Evolutionary conservation across 2,888 invertebrate genomes (phyloP), one percentile per base, ranked within the genome.

Genomic region (Clunio marinus): DNA sequence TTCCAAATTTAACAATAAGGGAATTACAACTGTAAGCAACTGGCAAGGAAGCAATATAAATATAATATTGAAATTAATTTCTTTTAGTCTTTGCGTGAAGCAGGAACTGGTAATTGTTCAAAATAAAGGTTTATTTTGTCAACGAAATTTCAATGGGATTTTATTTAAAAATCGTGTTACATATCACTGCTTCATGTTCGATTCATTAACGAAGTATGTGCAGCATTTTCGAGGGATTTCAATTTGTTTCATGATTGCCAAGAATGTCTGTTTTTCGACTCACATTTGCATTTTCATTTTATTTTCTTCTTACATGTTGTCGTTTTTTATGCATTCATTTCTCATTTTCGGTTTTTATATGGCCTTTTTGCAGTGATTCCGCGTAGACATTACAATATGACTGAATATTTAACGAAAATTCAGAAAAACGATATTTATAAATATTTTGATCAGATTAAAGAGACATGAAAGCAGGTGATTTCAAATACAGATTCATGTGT

Each of bases 201-300:
- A 65, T 65, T 65, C 63, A 65, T 65, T 65, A 65, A 65, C 28
- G 63, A 65, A 65, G 63, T 45, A 65, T 65, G 41, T 65, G 63
- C 45, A 45, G 63, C 63, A 65, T 65, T 65, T 65, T 65, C 63
- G 63, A 65, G 45, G 63, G 46, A 65, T 65, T 65, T 65, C 63
- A 65, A 65, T 65, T 65, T 65, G 63, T 65, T 65, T 65, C 63
- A 65, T 65, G 63, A 65, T 65, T 65, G 63, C 63, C n/a, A 65
- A 46, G 63, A 65, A 65, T 65, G 37, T 28, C 46, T 65, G 63
- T 65, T 65, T 57, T 45, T 45, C 51, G 63, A 51, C 22, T 57
- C 27, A 32, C 62, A 65, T 65, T 65, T 65, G 63, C 63, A 65
- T 62, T 62, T 62, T 62, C 41, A 10, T 15, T 41, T 41, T 32